Conservation (phyloP, 2,113 vertebrate genomes). For the Gadus macrocephalus region DNA sequence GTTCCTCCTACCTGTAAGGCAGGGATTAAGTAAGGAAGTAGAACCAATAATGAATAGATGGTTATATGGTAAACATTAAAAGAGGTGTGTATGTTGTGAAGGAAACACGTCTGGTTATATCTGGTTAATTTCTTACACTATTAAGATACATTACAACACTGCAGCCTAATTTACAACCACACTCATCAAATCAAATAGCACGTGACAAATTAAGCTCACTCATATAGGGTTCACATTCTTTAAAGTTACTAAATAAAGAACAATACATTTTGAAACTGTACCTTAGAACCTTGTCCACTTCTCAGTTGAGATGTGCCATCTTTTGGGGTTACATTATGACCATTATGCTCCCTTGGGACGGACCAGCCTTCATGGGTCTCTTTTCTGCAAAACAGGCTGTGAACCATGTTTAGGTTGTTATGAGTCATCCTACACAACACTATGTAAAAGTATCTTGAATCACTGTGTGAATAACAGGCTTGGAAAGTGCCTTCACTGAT, state of each 20-base stretch:
- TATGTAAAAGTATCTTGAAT: background rate
- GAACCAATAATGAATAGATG: slow-evolving; percentile 1
- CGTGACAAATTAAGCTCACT: background rate
- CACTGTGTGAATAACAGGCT: background rate
- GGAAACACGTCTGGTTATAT: background rate
- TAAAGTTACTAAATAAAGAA: background rate
- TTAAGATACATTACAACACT: background rate
- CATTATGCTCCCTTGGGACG: slow-evolving; percentile 51
- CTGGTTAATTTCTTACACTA: background rate
- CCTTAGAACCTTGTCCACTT: slow-evolving; percentile 59
- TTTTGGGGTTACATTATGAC: slow-evolving; percentile 38
- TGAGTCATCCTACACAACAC: background rate
- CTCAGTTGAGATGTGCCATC: slow-evolving; percentile 22
- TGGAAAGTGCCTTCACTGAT: background rate
- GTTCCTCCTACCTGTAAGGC: slow-evolving; percentile 23
- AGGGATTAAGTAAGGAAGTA: slow-evolving; percentile 4
- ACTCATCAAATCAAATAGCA: background rate
- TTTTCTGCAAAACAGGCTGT: slow-evolving; percentile 69
- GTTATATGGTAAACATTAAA: slow-evolving; percentile 5
- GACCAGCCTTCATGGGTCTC: slow-evolving; percentile 67
- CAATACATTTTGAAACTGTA: slow-evolving; percentile 23
- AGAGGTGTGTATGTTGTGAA: background rate
- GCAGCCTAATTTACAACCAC: background rate
- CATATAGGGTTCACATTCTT: background rate
- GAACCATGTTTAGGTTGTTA: background rate